phyloP scores from a whole-genome alignment of 2,113 vertebrate species.

The Podiceps cristatus region DNA sequence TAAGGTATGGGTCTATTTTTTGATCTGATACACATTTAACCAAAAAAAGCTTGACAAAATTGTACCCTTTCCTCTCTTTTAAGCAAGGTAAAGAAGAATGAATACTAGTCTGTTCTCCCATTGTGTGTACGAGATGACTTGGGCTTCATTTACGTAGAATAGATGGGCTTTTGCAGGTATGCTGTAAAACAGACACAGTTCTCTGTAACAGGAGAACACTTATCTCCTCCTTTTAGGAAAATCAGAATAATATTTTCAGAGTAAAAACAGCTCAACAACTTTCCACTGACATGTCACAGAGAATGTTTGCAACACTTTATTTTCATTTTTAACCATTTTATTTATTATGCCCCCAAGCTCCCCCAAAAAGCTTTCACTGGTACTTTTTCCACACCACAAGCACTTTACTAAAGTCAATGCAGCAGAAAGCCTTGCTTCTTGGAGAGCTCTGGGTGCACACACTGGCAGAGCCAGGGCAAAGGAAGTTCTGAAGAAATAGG shows the following conservation, averaged over 20 bases:
- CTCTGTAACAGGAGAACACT: background rate
- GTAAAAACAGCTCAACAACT: background rate
- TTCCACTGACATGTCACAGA: background rate
- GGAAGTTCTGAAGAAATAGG: too few relatives aligned
- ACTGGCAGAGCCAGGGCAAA: background rate
- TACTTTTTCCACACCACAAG: background rate
- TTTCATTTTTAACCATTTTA: background rate
- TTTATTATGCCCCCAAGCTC: background rate
- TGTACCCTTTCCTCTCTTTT: background rate
- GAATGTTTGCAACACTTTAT: background rate
- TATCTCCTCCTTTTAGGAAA: background rate
- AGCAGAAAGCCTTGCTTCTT: background rate
- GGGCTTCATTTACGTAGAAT: background rate
- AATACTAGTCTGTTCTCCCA: conserved; percentile 16
- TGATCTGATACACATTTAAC: background rate
- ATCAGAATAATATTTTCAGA: background rate
- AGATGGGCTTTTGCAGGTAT: background rate
- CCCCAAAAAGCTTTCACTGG: background rate
- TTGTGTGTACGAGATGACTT: conserved; percentile 5
- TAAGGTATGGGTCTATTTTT: conserved; percentile 11
- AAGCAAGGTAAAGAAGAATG: background rate
- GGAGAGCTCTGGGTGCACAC: background rate
- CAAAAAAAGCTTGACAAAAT: background rate
- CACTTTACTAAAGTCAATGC: background rate
- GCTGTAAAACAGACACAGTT: background rate